Conservation (phyloP, 2,113 vertebrate genomes). For the Ivindomyrus marchei region DNA sequence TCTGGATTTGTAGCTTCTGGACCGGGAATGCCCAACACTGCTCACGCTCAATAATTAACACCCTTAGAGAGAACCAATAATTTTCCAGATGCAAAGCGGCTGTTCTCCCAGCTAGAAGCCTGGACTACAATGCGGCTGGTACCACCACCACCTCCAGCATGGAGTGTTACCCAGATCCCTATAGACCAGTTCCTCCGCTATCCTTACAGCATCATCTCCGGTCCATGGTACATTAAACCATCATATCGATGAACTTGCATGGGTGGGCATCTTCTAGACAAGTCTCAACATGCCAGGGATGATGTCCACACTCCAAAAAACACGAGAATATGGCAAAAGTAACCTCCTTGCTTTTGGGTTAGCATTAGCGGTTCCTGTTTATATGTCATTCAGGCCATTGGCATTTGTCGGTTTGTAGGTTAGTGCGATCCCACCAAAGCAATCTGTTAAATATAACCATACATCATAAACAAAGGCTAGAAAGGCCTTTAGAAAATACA, state of each 20-base stretch:
- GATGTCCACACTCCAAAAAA: not conserved
- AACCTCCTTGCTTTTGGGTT: not conserved
- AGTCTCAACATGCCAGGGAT: not conserved
- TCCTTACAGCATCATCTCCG: not conserved
- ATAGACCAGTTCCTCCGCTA: not conserved
- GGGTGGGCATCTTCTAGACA: not conserved
- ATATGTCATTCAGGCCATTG: not conserved
- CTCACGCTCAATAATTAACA: conserved; percentile 8
- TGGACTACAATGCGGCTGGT: not conserved
- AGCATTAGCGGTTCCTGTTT: not conserved
- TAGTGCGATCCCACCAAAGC: not conserved
- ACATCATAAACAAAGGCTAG: not conserved
- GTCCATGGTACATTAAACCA: not conserved
- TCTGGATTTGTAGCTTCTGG: too few species aligned
- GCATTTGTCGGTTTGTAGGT: not conserved
- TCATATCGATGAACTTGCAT: not conserved
- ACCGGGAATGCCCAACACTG: too few species aligned
- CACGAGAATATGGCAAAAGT: not conserved
- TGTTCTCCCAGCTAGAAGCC: not conserved
- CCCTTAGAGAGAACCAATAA: not conserved
- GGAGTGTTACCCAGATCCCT: not conserved
- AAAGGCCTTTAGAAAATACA: not conserved
- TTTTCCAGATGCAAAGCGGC: not conserved
- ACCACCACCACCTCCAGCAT: not conserved
- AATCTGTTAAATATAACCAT: not conserved